Conservation (phyloP, 2,113 vertebrate species). For the Cettia cetti region DNA sequence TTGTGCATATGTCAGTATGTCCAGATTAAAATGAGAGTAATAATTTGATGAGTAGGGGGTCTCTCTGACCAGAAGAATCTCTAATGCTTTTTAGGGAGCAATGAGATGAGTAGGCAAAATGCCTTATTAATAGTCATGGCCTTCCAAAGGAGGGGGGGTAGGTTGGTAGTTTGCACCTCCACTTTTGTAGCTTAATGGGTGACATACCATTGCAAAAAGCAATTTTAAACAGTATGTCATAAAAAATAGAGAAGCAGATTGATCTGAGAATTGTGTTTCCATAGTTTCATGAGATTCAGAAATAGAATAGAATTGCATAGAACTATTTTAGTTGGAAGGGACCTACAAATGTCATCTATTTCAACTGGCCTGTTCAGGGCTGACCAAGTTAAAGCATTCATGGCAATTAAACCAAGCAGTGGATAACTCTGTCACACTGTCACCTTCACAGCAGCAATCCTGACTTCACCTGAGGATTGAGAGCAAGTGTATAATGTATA, state of each 20-base stretch:
- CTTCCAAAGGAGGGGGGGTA: background rate
- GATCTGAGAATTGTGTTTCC: background rate
- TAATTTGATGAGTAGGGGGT: background rate
- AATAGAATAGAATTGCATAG: background rate
- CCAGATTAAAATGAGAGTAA: background rate
- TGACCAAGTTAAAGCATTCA: background rate
- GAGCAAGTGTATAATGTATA: background rate
- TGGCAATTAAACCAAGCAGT: background rate
- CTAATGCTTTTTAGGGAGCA: background rate
- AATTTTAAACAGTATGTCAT: background rate
- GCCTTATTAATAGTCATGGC: background rate
- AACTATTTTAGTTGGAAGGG: background rate
- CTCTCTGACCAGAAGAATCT: background rate
- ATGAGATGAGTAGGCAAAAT: background rate
- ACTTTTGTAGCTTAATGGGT: background rate
- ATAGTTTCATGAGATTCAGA: background rate
- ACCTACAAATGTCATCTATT: background rate
- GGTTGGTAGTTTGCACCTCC: background rate
- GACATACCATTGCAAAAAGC: background rate
- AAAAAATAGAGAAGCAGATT: background rate
- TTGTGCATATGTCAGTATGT: background rate
- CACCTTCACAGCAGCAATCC: background rate
- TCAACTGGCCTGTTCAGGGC: background rate
- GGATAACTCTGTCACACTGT: background rate
- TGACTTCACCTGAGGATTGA: background rate